These are phyloP conservation scores for Machimus rusticus DNA, from an alignment of 2,888 invertebrate genomes.

Conservation along the genomic window DNA sequence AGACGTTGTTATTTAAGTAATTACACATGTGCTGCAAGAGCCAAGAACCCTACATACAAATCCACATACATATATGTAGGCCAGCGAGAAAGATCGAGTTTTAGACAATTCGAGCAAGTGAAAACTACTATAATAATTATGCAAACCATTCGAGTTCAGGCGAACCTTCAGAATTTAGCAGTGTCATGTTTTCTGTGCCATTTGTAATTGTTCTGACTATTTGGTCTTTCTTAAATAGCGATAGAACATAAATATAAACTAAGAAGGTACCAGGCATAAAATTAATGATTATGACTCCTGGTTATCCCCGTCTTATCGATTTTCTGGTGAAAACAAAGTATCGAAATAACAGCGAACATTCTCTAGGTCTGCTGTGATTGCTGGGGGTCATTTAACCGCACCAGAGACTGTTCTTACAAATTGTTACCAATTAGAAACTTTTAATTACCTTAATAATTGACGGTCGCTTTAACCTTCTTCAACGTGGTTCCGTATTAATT, in stretches of 20 bases:
- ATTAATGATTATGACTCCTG: not conserved
- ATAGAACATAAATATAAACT: not conserved
- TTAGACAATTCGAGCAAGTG: not conserved
- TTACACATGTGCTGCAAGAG: conserved; percentile 3
- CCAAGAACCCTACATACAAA: not conserved
- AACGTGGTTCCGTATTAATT: conserved; percentile 4
- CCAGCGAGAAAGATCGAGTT: not conserved
- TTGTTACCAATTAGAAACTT: conserved; percentile 27
- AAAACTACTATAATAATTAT: conserved; percentile 16
- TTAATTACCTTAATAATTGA: conserved; percentile 28
- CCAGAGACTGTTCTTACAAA: not conserved
- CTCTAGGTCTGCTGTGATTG: not conserved
- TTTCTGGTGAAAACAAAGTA: not conserved
- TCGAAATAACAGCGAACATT: not conserved
- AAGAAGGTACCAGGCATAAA: not conserved
- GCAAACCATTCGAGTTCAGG: not conserved
- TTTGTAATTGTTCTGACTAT: not conserved
- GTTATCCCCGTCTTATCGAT: not conserved
- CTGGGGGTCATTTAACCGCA: not conserved
- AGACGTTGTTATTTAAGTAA: conserved; percentile 18
- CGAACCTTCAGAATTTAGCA: not conserved
- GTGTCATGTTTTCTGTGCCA: not conserved
- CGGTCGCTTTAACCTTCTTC: not conserved
- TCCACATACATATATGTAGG: not conserved
- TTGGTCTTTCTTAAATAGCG: not conserved